A percentile compares a stretch with the other conserved stretches of the same genome.
Conservation (phyloP, 2,113 vertebrate genomes). For the Barnardius zonarius region DNA sequence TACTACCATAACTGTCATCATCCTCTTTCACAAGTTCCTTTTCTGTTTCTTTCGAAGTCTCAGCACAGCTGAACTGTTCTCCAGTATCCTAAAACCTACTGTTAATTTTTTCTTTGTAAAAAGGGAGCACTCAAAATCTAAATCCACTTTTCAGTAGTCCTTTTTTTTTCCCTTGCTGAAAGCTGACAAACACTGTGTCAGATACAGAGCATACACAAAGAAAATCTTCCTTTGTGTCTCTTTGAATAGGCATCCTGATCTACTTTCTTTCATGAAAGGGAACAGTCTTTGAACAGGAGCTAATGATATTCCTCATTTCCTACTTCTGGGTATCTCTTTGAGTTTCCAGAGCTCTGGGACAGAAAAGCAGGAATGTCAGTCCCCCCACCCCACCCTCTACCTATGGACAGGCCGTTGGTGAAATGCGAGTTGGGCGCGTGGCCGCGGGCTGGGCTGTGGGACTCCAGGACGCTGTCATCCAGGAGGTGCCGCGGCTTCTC, state of each 20-base stretch:
- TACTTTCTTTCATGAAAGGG: not conserved
- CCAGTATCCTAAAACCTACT: not conserved
- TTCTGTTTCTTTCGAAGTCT: not conserved
- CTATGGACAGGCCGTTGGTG: conserved; percentile 86
- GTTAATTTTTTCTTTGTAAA: not conserved
- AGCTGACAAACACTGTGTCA: not conserved
- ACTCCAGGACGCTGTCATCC: conserved; percentile 95
- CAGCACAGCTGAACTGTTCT: not conserved
- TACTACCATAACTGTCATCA: not conserved
- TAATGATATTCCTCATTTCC: not conserved
- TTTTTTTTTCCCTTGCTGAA: not conserved
- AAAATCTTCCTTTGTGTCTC: not conserved
- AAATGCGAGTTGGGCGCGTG: conserved; percentile 69
- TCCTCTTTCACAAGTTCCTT: not conserved
- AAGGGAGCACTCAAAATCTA: not conserved
- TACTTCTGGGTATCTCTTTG: not conserved
- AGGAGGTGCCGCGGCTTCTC: conserved; percentile 91
- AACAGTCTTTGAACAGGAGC: not conserved
- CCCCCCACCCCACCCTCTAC: conserved; percentile 57
- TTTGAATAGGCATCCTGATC: not conserved
- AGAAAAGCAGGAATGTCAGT: not conserved
- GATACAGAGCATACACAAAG: not conserved
- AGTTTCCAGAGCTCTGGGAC: not conserved
- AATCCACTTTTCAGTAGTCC: not conserved
- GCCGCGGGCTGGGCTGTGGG: conserved; percentile 83